Percentiles rank a stretch among this genome's conserved stretches.
These are phyloP conservation scores for Psittacula cyanocephala DNA, from an alignment of 2,113 vertebrate genomes.

Conservation along the genomic window DNA sequence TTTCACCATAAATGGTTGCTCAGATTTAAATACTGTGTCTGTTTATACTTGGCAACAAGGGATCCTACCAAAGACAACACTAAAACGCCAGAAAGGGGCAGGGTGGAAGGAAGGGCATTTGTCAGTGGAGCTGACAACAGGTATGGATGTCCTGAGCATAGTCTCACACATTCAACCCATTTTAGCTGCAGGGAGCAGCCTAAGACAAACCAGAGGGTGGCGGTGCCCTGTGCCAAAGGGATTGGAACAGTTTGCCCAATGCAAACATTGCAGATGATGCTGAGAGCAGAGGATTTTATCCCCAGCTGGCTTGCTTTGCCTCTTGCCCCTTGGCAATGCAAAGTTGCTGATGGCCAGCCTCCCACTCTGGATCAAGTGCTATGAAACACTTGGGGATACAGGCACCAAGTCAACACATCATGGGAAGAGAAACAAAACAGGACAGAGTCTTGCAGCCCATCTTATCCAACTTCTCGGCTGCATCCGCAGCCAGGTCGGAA, in stretches of 20 bases:
- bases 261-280: neutral
- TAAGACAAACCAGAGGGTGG: neutral
- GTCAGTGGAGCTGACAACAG: neutral
- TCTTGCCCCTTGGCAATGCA: neutral
- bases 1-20: neutral
- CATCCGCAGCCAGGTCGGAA: neutral
- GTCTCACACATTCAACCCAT: accelerated
- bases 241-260: accelerated
- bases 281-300: neutral
- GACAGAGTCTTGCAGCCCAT: neutral
- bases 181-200: neutral
- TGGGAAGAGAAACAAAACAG: neutral
- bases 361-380: neutral
- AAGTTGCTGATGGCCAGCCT: neutral
- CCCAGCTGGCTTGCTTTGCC: neutral
- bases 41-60: neutral
- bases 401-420: neutral
- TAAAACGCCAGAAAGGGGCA: neutral
- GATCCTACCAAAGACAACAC: neutral
- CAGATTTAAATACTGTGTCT: neutral
- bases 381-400: neutral
- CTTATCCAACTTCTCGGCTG: neutral
- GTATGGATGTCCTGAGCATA: neutral
- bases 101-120: neutral
- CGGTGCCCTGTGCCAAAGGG: neutral